Conservation (phyloP, 1,140 invertebrate genomes). For the Eupristina koningsbergeri region DNA sequence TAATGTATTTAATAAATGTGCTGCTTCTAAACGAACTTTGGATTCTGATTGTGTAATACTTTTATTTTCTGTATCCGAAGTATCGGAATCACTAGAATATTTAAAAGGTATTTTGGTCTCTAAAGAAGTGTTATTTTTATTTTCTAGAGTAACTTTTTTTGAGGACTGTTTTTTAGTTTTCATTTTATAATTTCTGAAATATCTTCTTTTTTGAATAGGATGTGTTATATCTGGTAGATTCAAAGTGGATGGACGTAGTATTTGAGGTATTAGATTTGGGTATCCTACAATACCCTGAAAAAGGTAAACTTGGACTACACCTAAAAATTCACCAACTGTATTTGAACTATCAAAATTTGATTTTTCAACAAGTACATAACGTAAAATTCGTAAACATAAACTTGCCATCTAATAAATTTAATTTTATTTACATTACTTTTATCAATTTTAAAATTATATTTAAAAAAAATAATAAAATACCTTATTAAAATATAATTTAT, state of each 20-base stretch:
- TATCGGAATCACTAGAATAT: conserved; percentile 75
- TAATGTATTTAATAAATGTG: conserved; percentile 71
- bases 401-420: conserved; percentile 57
- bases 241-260: conserved; percentile 73
- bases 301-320: conserved; percentile 73
- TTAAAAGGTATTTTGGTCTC: conserved; percentile 56
- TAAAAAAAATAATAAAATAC: conserved; percentile 53
- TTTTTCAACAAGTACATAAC: conserved; percentile 55
- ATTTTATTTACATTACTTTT: conserved; percentile 24
- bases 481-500: conserved; percentile 62
- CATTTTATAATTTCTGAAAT: conserved; percentile 65
- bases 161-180: conserved; percentile 60
- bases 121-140: conserved; percentile 45
- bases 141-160: conserved; percentile 60
- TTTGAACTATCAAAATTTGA: conserved; percentile 54
- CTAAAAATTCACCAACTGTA: conserved; percentile 72
- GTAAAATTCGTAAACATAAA: conserved; percentile 61
- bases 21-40: conserved; percentile 73
- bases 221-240: conserved; percentile 72
- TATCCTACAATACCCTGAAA: conserved; percentile 70
- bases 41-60: conserved; percentile 63
- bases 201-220: conserved; percentile 64
- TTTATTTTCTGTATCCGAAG: conserved; percentile 71
- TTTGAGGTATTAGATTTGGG: conserved; percentile 61
- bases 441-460: not conserved